Evolutionary conservation across 2,888 invertebrate species (phyloP), one percentile per base, ranked within the genome.

Genomic region (Gasteruption jaculator): DNA sequence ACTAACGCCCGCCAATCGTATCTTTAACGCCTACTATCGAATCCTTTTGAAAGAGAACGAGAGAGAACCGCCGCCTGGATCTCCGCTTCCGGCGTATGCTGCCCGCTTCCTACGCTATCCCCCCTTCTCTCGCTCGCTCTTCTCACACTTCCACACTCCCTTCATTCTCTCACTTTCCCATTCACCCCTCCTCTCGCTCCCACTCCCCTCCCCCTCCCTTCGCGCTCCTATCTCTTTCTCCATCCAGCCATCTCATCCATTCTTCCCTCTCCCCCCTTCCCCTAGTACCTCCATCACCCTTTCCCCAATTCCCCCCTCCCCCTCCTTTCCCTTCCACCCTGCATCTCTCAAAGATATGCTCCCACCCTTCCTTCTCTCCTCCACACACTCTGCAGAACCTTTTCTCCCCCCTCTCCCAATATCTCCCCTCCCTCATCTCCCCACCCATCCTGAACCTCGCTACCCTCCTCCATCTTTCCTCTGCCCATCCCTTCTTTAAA

Each of bases 341-440:
- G 18, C 16, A 15, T 31, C 32, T 31, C 16, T 31, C 32, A 8
- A 31, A 5, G 6, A 31, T 11, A 11, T 31, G 32, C 16, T 15
- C 32, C 32, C 32, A 31, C 18, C 8, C 6, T 16, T 31, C 32
- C 18, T 5, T 6, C 11, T 15, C 32, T 16, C 32, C 12, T 6
- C 16, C 32, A 31, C 32, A 31, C 10, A 31, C 16, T 15, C 32
- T 15, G 11, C 32, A 31, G 5, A 16, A 16, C 16, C 32, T 31
- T 11, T 11, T 14, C 6, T 29, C 6, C 12, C 6, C 32, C 16
- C 16, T 15, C 11, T 31, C 32, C 32, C 32, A 14, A 16, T 14
- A 31, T 15, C 11, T 31, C 16, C 32, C 11, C 11, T 16, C 16
- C 32, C 32, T 31, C 32, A 31, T 31, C 18, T 31, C 16, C 15